Evolutionary conservation across 2,113 vertebrate species (phyloP), one percentile per base, ranked within the genome.

Genomic region (Caretta caretta): DNA sequence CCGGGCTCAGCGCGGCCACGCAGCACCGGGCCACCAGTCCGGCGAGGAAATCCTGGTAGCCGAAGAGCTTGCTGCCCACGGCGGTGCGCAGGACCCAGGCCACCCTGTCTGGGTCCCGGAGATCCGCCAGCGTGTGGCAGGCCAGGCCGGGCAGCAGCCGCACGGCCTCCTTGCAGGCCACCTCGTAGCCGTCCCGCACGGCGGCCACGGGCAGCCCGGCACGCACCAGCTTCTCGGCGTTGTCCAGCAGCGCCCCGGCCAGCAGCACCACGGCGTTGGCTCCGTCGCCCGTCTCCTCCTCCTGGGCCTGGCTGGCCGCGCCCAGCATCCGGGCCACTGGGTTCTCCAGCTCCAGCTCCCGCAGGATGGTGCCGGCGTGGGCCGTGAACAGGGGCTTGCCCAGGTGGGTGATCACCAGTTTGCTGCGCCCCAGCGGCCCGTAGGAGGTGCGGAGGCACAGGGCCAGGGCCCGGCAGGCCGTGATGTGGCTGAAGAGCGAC

Each of bases 371-470:
- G 78, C 46, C 57, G 0, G 89, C 75, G 1, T 87, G 87, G 50
- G 89, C 80, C 6, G 83, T 95, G 69, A 85, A 84, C 69, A 95
- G 31, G 29, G 35, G 42, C 89, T 86, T 83, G 54, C 90, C 89
- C 3, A 89, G 35, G 29, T 85, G 84, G 84, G 78, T 88, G 25
- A 95, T 17, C 46, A 96, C 87, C 54, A 95, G 65, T 78, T 93
- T 97, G 93, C 53, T 89, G 42, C 65, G 78, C 17, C 95, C 95
- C 31, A 65, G n/a, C 1, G 95, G 96, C 1, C 94, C 94, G 11
- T 93, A 96, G 22, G 88, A 88, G 7, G 95, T 75, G 42, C 80
- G 72, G 14, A 91, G 46, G 10, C 48, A 91, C 19, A 11, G 53
- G 9, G 82, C 59, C 81, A 96, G 75, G 7, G 49, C 88, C 16